These are phyloP conservation scores for Oreochromis aureus DNA, from an alignment of 2,113 vertebrate genomes.

Conservation along the genomic window DNA sequence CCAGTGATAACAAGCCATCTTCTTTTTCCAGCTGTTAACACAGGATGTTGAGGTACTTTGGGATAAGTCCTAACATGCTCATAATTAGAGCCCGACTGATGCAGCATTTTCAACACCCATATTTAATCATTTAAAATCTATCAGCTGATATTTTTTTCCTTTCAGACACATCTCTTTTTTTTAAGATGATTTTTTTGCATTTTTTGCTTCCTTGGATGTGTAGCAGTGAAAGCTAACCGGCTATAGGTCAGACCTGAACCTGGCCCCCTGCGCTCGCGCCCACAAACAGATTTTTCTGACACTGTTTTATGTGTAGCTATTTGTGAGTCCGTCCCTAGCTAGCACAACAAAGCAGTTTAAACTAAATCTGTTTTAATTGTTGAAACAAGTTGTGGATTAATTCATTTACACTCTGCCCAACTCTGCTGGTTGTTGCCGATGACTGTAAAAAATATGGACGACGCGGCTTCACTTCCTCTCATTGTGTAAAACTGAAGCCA, in stretches of 20 bases:
- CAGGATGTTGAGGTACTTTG: background rate
- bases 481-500: too few species aligned
- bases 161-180: background rate
- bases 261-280: rapidly evolving
- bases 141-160: background rate
- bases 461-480: background rate
- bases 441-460: rapidly evolving
- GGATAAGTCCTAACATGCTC: background rate
- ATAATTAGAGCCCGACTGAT: background rate
- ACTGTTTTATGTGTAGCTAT: rapidly evolving
- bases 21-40: background rate
- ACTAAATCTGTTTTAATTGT: background rate
- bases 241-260: background rate
- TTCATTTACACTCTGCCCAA: background rate
- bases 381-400: background rate
- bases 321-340: background rate
- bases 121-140: background rate
- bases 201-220: background rate
- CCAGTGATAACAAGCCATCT: background rate
- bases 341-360: background rate
- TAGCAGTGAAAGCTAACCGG: background rate
- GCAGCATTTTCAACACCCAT: rapidly evolving
- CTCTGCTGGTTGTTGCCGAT: background rate
- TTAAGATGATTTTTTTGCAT: rapidly evolving
- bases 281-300: background rate